Evolutionary conservation across 30 jellyfish, hydroid and myxozoan genomes (phyloP), one percentile per base, ranked within the genome.

Genomic region (Aurelia aurita): DNA sequence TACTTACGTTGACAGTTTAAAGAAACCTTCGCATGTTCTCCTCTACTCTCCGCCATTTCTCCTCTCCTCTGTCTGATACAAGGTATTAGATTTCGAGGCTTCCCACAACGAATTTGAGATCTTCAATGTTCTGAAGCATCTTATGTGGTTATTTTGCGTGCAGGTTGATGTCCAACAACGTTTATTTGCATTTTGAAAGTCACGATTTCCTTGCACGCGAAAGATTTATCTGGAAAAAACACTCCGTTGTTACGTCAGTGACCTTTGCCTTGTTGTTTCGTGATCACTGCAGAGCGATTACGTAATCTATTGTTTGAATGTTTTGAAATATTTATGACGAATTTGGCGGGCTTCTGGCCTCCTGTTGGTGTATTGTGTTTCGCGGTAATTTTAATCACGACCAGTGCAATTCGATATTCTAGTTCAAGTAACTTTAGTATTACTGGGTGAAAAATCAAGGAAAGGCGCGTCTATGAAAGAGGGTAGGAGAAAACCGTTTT

Each of bases 151-250:
- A 39, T 39, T 5, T 39, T 7, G 16, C 51, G 16, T 39, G 51
- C 51, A 39, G 51, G 51, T 39, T 39, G 51, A 39, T 9, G 12
- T 58, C 26, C 26, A 58, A 58, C 29, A 58, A 20, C 18, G 69
- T 20, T 69, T 69, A 35, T 69, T 69, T 69, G 59, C 65, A 8
- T 19, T 31, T 20, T 14, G 15, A 15, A 34, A 69, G 81, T 69
- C 81, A 69, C 81, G 81, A 43, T 23, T 19, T 23, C 53, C 25
- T 43, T 35, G 65, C 81, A 69, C 81, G 81, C 63, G 81, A 69
- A 21, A 69, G 18, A 39, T 43, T 35, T 69, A 35, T 22, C 65
- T 34, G 23, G 65, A 69, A 28, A 69, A 28, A 35, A 3, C 5
- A 19, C 51, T 39, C 13, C 51, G 51, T 39, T 39, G 51, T 39